Percentiles rank a stretch among this genome's conserved stretches.
phyloP scores from a whole-genome alignment of 23 tunicate species.

The Oikopleura dioica region DNA sequence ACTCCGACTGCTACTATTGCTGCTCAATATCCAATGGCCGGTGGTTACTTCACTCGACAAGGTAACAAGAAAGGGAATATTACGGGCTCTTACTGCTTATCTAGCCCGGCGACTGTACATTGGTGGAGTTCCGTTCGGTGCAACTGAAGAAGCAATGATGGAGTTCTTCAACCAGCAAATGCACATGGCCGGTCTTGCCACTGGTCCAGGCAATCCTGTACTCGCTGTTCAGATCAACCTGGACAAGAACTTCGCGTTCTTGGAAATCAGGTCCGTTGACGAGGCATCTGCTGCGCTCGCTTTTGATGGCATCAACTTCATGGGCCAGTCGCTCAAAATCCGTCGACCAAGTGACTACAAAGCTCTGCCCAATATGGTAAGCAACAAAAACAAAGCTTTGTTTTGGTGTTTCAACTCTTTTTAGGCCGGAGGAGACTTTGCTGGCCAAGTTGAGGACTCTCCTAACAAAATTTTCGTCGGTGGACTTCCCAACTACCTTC shows the following conservation, averaged over 20 bases:
- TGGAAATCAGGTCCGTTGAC: conserved; percentile 85
- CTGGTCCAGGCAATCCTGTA: conserved; percentile 83
- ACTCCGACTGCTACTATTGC: background rate
- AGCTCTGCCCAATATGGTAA: conserved; percentile 30
- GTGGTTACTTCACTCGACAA: background rate
- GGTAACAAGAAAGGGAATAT: too few relatives aligned
- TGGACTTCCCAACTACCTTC: conserved; percentile 59
- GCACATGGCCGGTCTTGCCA: conserved; percentile 59
- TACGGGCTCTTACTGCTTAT: too few relatives aligned
- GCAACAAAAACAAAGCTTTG: too few relatives aligned
- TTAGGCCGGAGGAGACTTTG: too few relatives aligned
- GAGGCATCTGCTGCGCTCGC: conserved; percentile 72
- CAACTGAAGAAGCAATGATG: conserved; percentile 96
- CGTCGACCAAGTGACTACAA: conserved; percentile 80
- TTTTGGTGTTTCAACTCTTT: too few relatives aligned
- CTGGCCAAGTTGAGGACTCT: conserved; percentile 76
- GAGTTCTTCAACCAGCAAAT: conserved; percentile 86
- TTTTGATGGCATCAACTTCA: conserved; percentile 83
- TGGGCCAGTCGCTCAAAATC: conserved; percentile 74
- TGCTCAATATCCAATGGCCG: too few relatives aligned
- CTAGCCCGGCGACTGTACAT: conserved; percentile 73
- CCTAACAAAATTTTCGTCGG: conserved; percentile 70
- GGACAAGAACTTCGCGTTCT: conserved; percentile 90
- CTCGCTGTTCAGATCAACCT: conserved; percentile 77
- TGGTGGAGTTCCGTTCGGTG: conserved; percentile 87